These are phyloP conservation scores for Philopedon plagiatum DNA, from an alignment of 2,888 invertebrate species.

Conservation along the genomic window DNA sequence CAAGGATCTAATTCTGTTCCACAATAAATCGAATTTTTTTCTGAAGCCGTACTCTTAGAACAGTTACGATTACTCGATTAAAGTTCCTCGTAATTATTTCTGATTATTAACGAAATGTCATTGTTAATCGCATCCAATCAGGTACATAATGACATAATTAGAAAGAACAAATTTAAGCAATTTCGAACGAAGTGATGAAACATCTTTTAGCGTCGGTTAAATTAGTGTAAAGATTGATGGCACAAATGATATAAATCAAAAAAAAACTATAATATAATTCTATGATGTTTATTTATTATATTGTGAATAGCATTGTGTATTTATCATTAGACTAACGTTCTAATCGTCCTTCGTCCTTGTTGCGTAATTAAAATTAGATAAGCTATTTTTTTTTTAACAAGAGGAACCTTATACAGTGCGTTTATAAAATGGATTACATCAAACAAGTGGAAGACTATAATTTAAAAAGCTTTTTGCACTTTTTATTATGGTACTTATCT, in stretches of 20 bases:
- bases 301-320: conserved; percentile 7
- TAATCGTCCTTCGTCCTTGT: conserved; percentile 6
- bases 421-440: too few species aligned
- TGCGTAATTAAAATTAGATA: neutral
- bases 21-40: too few species aligned
- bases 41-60: too few species aligned
- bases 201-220: conserved; percentile 5
- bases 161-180: conserved; percentile 11
- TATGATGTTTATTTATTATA: conserved; percentile 8
- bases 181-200: conserved; percentile 2
- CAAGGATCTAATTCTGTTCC: too few species aligned
- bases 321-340: conserved; percentile 2
- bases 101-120: conserved; percentile 3
- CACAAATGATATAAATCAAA: conserved; percentile 14
- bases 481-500: too few species aligned
- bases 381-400: neutral
- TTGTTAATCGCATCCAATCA: conserved; percentile 7
- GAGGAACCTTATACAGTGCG: neutral
- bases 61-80: neutral
- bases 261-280: conserved; percentile 14
- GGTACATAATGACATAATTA: conserved; percentile 15
- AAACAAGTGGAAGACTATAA: too few species aligned
- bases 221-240: conserved; percentile 9
- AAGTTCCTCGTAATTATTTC: conserved; percentile 1
- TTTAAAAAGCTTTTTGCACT: too few species aligned